Percentiles rank a stretch among this genome's conserved stretches.
Evolutionary conservation across 2,888 invertebrate genomes (phyloP).

Genomic region (Chaitophorus viminalis): DNA sequence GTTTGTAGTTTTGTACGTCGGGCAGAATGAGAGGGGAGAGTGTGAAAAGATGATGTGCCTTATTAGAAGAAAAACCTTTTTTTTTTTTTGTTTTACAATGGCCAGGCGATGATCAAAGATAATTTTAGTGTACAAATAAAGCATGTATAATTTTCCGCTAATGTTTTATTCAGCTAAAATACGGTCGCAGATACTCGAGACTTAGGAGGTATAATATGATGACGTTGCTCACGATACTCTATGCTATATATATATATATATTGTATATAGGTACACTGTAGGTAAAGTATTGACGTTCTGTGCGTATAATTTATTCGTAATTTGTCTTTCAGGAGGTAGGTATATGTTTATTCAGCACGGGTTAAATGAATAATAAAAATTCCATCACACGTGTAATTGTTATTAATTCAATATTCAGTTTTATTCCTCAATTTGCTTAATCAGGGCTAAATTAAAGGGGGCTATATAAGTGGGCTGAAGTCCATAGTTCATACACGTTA

Average conservation of each 20-base stretch:
- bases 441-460: not conserved
- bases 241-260: too few relatives aligned
- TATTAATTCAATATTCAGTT: not conserved
- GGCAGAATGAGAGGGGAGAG: not conserved
- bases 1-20: not conserved
- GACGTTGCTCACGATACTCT: too few relatives aligned
- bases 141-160: not conserved
- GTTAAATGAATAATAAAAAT: too few relatives aligned
- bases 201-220: too few relatives aligned
- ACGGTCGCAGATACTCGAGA: too few relatives aligned
- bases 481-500: not conserved
- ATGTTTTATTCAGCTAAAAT: conserved; percentile 6
- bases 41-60: not conserved
- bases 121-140: conserved; percentile 20
- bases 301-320: not conserved
- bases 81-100: not conserved
- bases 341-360: too few relatives aligned
- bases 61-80: conserved; percentile 6
- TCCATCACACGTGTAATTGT: not conserved
- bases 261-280: too few relatives aligned
- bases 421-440: not conserved
- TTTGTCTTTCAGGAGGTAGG: not conserved
- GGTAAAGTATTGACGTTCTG: too few relatives aligned
- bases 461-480: not conserved
- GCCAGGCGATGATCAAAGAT: not conserved